phyloP scores from a whole-genome alignment of 2,888 invertebrate genomes.

The Danaus chrysippus region DNA sequence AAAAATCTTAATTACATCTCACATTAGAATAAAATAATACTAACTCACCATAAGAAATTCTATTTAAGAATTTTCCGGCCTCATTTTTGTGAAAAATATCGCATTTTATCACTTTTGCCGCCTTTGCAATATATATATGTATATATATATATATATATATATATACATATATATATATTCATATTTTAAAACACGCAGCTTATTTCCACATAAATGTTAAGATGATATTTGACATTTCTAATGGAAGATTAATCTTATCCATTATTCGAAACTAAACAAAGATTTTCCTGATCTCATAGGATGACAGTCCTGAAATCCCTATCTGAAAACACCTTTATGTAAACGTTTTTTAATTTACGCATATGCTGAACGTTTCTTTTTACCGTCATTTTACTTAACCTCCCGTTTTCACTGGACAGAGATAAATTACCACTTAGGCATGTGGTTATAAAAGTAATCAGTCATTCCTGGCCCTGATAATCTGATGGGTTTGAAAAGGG shows the following conservation, averaged over 20 bases:
- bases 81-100: slow-evolving; percentile 31
- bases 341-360: slow-evolving; percentile 15
- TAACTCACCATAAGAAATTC: slow-evolving; percentile 54
- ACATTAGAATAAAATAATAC: slow-evolving; percentile 72
- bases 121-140: not conserved
- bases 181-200: not conserved
- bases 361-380: slow-evolving; percentile 20
- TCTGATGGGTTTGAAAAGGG: slow-evolving; percentile 3
- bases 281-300: no score
- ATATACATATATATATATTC: not conserved
- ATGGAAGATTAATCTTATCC: not conserved
- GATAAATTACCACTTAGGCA: slow-evolving; percentile 51
- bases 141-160: no score
- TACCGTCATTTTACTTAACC: slow-evolving; percentile 39
- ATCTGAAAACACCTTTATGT: slow-evolving; percentile 24
- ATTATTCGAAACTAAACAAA: not conserved
- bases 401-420: slow-evolving; percentile 56
- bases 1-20: slow-evolving; percentile 73
- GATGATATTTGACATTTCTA: no score
- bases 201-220: not conserved
- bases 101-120: slow-evolving; percentile 15
- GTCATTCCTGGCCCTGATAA: slow-evolving; percentile 22
- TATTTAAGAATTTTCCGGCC: slow-evolving; percentile 35
- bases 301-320: slow-evolving; percentile 4
- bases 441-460: slow-evolving; percentile 34